Conservation (phyloP, 2,113 vertebrate species). For the human region DNA sequence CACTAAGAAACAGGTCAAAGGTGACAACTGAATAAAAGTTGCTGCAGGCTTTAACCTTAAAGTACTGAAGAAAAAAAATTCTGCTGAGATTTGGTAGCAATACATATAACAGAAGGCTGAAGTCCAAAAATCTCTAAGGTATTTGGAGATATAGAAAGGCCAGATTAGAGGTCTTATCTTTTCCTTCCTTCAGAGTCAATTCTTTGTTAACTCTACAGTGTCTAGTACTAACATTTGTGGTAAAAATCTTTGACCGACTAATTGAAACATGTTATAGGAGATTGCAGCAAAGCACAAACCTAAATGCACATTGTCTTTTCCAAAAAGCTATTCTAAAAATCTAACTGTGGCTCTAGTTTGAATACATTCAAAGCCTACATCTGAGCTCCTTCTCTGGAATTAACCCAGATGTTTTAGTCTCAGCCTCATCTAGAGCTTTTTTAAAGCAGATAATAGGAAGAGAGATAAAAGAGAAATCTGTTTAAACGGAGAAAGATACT, state of each 20-base stretch:
- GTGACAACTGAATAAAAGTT: slow-evolving; percentile 25
- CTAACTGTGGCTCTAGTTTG: background rate
- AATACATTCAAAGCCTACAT: background rate
- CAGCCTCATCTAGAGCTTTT: background rate
- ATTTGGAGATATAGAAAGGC: background rate
- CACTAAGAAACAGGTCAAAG: slow-evolving; percentile 47
- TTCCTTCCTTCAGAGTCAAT: background rate
- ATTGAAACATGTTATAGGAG: background rate
- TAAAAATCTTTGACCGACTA: background rate
- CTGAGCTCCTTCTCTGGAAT: background rate
- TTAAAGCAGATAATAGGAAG: background rate
- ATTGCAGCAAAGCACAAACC: background rate
- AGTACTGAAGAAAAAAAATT: slow-evolving; percentile 18
- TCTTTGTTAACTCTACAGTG: background rate
- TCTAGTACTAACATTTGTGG: background rate
- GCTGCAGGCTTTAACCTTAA: slow-evolving; percentile 36
- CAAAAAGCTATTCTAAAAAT: background rate
- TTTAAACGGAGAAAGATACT: background rate
- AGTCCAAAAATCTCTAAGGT: background rate
- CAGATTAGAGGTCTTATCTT: background rate
- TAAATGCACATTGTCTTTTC: background rate
- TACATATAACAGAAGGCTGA: background rate
- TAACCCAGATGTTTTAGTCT: background rate
- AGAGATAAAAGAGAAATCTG: background rate
- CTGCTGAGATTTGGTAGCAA: background rate